Percentiles rank a stretch among this genome's conserved stretches.
Conservation (phyloP, 2,797 vertebrate species). For the Masticophis lateralis region DNA sequence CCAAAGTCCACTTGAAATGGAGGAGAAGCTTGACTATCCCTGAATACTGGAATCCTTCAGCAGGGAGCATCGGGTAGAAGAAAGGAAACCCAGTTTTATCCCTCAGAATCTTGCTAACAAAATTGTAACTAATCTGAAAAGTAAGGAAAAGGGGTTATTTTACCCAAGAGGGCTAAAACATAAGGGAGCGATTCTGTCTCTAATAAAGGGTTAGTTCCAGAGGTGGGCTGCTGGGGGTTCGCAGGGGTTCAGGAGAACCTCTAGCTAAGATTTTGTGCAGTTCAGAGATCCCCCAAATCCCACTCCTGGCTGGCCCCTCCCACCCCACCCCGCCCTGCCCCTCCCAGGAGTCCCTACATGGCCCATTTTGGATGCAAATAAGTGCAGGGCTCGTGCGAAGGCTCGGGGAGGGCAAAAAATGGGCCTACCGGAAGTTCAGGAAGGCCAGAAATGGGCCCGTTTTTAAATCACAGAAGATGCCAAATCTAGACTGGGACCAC, state of each 20-base stretch:
- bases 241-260: too few relatives aligned
- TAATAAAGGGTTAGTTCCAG: background rate
- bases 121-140: background rate
- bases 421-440: too few relatives aligned
- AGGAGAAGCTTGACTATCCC: background rate
- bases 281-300: too few relatives aligned
- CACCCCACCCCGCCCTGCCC: too few relatives aligned
- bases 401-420: too few relatives aligned
- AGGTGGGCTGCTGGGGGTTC: too few relatives aligned
- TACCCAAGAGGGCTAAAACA: rapidly evolving
- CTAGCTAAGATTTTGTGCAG: too few relatives aligned
- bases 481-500: background rate
- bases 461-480: background rate
- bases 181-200: background rate
- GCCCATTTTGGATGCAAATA: too few relatives aligned
- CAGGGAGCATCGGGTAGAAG: background rate
- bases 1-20: background rate
- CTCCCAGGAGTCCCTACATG: too few relatives aligned
- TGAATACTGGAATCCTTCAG: background rate
- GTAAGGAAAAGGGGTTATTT: background rate
- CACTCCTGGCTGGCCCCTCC: too few relatives aligned
- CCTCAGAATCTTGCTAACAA: background rate
- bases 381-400: too few relatives aligned
- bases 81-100: background rate
- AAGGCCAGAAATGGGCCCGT: too few relatives aligned